Percentiles rank a stretch among this genome's conserved stretches.
Evolutionary conservation across 2,797 vertebrate genomes (phyloP).

Genomic region (Poecile montanus): DNA sequence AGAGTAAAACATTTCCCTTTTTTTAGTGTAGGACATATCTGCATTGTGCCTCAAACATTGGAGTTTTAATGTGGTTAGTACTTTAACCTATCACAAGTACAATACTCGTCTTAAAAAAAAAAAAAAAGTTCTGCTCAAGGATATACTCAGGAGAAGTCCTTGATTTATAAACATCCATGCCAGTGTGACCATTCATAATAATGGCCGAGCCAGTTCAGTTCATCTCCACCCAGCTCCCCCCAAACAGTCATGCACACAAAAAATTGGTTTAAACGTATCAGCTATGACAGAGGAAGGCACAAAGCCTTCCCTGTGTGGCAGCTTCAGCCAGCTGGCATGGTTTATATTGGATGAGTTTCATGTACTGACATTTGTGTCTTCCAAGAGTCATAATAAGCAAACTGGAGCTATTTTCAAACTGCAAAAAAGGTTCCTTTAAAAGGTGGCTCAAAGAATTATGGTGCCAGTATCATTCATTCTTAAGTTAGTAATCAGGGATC

Average conservation of each 20-base stretch:
- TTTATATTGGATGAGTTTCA: conserved; percentile 69
- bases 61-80: conserved; percentile 74
- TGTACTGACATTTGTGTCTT: conserved; percentile 79
- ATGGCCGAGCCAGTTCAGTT: conserved; percentile 41
- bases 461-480: conserved; percentile 29
- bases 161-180: conserved; percentile 53
- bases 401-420: conserved; percentile 67
- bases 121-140: conserved; percentile 56
- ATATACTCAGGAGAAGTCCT: conserved; percentile 59
- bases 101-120: conserved; percentile 58
- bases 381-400: conserved; percentile 76
- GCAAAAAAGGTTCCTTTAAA: conserved; percentile 55
- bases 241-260: conserved; percentile 70
- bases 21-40: conserved; percentile 51
- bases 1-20: conserved; percentile 38
- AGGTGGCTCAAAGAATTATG: conserved; percentile 54
- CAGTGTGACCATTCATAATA: conserved; percentile 14
- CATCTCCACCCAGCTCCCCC: conserved; percentile 23
- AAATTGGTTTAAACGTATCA: conserved; percentile 62
- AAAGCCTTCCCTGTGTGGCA: conserved; percentile 60
- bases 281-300: conserved; percentile 62
- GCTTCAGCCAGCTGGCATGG: conserved; percentile 67
- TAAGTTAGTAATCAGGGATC: conserved; percentile 17
- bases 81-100: conserved; percentile 72
- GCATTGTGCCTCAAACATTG: conserved; percentile 74